Evolutionary conservation across 2,888 invertebrate genomes (phyloP), one percentile per base, ranked within the genome.

Genomic region (Pyrochroa serraticornis): DNA sequence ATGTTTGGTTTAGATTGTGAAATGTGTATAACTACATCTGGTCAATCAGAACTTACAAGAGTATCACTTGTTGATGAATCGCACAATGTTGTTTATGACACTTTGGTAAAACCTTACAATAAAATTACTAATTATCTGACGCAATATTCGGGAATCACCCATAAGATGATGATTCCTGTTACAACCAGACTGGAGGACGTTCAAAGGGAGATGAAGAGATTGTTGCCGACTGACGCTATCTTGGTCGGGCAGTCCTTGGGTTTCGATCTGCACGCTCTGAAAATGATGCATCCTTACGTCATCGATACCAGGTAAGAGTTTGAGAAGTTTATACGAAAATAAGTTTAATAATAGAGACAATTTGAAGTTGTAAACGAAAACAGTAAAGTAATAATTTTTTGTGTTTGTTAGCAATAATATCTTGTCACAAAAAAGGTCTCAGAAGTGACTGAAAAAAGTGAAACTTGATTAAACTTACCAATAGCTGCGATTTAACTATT

Each of bases 241-340:
- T 82, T 98, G 53, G 89, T 95, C 47, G 98, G 98, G 0, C 98
- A 99, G 73, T 95, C 96, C n/a, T 82, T 99, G 33, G 90, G 93
- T 74, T 84, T 84, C 60, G 99, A 99, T 85, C 82, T 99, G 60
- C 87, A 90, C 75, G 93, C 96, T 2, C 80, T 98, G 71, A 89
- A 90, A 85, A 91, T 98, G 91, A 93, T 95, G 87, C 98, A 99
- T 83, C 98, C 98, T 0, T 98, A 97, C 79, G 84, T 96, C 32
- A 96, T 97, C 65, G 97, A 97, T 75, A 96, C 97, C 1, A 78
- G 77, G 76, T 76, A 68, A 62, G 52, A 12, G 8, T 46, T 34
- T 1, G 3, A 9, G 31, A 7, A 43, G 38, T 1, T 35, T 3
- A 22, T 22, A 22, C 22, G 2, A 22, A 3, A 22, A 22, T 22